These are phyloP conservation scores for Ceratina japonica DNA, from an alignment of 1,140 invertebrate genomes.

Conservation along the genomic window DNA sequence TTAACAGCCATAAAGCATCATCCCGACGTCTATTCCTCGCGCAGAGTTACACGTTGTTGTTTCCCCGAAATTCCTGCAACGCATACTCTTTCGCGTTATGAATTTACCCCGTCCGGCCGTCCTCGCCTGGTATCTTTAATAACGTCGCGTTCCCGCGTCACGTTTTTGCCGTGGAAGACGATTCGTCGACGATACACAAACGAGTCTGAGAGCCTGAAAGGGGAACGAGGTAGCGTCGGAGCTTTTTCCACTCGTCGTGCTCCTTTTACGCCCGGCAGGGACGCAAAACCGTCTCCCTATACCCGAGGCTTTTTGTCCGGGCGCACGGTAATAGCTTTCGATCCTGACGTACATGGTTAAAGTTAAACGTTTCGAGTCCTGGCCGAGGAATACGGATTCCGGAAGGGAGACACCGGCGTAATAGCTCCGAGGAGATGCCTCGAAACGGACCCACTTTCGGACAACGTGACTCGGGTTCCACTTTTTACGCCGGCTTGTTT, in stretches of 20 bases:
- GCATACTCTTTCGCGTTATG: slow-evolving; percentile 24
- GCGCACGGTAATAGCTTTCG: slow-evolving; percentile 46
- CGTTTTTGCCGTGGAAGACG: not conserved
- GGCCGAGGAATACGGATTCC: slow-evolving; percentile 45
- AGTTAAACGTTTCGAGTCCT: slow-evolving; percentile 50
- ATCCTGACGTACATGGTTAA: slow-evolving; percentile 39
- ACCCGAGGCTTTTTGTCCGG: slow-evolving; percentile 16
- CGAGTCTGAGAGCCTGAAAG: not conserved
- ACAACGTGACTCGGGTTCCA: slow-evolving; percentile 36
- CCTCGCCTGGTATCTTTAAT: slow-evolving; percentile 39
- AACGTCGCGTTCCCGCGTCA: not conserved
- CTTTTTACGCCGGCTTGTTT: not conserved
- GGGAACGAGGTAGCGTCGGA: not conserved
- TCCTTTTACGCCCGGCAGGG: not conserved
- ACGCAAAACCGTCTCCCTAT: not conserved
- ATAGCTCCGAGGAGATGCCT: slow-evolving; percentile 24
- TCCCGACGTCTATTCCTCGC: not conserved
- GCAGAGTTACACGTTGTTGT: not conserved
- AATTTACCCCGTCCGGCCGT: not conserved
- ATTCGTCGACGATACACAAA: not conserved
- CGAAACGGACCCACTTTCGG: not conserved
- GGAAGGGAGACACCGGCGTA: slow-evolving; percentile 19
- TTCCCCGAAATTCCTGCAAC: slow-evolving; percentile 8
- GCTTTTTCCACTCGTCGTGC: slow-evolving; percentile 31
- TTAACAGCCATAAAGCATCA: slow-evolving; percentile 31